These are phyloP conservation scores for Otis tarda DNA, from an alignment of 2,113 vertebrate species.

Conservation along the genomic window DNA sequence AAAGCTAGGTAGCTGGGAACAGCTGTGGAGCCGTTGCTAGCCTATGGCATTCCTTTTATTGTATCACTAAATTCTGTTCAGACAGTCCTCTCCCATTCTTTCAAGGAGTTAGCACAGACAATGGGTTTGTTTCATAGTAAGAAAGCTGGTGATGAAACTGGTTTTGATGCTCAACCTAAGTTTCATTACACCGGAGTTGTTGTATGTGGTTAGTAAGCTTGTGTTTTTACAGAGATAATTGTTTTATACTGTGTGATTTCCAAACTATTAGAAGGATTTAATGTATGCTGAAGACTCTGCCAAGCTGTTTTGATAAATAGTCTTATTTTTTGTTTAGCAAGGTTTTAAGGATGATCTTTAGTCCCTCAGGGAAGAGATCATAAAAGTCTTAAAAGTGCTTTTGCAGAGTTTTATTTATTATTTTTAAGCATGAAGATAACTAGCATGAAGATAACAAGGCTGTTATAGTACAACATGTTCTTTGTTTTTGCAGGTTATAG, in stretches of 20 bases:
- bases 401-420: constrained; percentile 64
- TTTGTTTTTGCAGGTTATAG: constrained; percentile 77
- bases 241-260: constrained; percentile 36
- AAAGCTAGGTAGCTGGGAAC: not conserved
- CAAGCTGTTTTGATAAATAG: constrained; percentile 48
- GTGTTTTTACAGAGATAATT: constrained; percentile 44
- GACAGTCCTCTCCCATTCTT: not conserved
- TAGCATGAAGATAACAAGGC: constrained; percentile 68
- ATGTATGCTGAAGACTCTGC: constrained; percentile 31
- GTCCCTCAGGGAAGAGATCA: constrained; percentile 46
- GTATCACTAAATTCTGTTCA: not conserved
- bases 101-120: constrained; percentile 4
- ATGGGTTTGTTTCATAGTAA: not conserved
- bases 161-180: not conserved
- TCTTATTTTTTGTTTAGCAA: constrained; percentile 68
- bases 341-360: constrained; percentile 64
- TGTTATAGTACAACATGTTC: constrained; percentile 70
- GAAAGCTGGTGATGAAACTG: constrained; percentile 1
- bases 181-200: not conserved
- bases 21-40: not conserved
- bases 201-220: constrained; percentile 21
- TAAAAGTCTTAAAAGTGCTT: constrained; percentile 62
- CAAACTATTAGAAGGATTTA: constrained; percentile 52
- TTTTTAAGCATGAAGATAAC: constrained; percentile 57
- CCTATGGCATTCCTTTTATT: not conserved